phyloP scores from a whole-genome alignment of 2,113 vertebrate species.

The Danio rerio region DNA sequence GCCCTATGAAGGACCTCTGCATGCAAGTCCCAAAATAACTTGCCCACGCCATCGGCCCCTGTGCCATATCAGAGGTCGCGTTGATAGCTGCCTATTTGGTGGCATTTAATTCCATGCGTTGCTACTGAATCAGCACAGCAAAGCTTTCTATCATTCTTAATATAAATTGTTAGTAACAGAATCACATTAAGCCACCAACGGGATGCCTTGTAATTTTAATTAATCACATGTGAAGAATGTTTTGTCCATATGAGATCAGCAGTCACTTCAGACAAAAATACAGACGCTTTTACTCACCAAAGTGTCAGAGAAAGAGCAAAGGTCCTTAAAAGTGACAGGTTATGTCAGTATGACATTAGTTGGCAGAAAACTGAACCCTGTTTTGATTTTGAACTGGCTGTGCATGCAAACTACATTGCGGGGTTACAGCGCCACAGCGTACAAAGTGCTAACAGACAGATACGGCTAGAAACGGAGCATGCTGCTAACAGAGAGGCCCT shows the following conservation, averaged over 20 bases:
- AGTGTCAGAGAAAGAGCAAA: slow-evolving; percentile 50
- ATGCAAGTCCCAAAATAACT: slow-evolving; percentile 70
- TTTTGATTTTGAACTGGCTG: not conserved
- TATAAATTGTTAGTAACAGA: slow-evolving; percentile 61
- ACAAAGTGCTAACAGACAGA: slow-evolving; percentile 77
- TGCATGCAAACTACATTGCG: not conserved
- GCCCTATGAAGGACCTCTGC: slow-evolving; percentile 69
- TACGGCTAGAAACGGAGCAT: slow-evolving; percentile 69
- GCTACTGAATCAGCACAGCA: slow-evolving; percentile 56
- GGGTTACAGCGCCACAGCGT: slow-evolving; percentile 60
- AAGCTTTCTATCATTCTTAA: slow-evolving; percentile 57
- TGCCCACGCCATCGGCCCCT: slow-evolving; percentile 68
- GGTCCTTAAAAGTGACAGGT: not conserved
- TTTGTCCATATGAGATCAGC: slow-evolving; percentile 60
- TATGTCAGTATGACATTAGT: slow-evolving; percentile 20
- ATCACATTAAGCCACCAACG: slow-evolving; percentile 55
- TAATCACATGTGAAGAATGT: slow-evolving; percentile 61
- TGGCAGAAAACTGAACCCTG: slow-evolving; percentile 26
- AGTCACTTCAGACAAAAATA: slow-evolving; percentile 48
- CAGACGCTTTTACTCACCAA: slow-evolving; percentile 42
- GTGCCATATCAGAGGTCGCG: slow-evolving; percentile 70
- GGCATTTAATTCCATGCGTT: slow-evolving; percentile 66
- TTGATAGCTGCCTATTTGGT: slow-evolving; percentile 65
- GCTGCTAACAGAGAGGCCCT: slow-evolving; percentile 64
- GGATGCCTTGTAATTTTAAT: slow-evolving; percentile 66